Evolutionary conservation across 2,113 vertebrate species (phyloP).

Genomic region (Sigmodon hispidus): DNA sequence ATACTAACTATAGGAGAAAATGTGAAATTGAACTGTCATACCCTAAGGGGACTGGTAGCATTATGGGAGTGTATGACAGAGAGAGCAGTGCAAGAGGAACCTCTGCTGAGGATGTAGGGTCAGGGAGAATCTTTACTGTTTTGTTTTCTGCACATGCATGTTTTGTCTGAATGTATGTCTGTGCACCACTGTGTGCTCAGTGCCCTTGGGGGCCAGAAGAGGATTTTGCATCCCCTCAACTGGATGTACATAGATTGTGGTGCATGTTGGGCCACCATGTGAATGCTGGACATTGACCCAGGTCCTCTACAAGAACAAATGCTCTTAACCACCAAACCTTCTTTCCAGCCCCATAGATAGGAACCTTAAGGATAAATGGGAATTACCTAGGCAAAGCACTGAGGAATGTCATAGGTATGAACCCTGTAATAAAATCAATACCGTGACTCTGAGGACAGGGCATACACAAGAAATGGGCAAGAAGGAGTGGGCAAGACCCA

Average conservation of each 20-base stretch:
- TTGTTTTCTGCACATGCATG: not conserved
- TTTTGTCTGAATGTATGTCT: not conserved
- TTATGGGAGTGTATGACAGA: not conserved
- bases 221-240: not conserved
- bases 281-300: not conserved
- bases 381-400: not conserved
- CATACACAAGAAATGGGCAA: not conserved
- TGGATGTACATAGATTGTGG: not conserved
- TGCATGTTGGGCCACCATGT: not conserved
- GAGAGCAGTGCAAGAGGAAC: not conserved
- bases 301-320: not conserved
- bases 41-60: not conserved
- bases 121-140: not conserved
- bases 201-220: not conserved
- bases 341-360: not conserved
- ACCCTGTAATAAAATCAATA: not conserved
- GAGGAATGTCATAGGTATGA: not conserved
- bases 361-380: conserved; percentile 29
- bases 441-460: not conserved
- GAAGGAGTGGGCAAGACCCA: not conserved
- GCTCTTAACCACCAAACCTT: not conserved
- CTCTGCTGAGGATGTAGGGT: not conserved
- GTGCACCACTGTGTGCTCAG: not conserved
- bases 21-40: not conserved
- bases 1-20: not conserved